phyloP scores from a whole-genome alignment of 2,888 invertebrate genomes.

The Leucophenga montana region DNA sequence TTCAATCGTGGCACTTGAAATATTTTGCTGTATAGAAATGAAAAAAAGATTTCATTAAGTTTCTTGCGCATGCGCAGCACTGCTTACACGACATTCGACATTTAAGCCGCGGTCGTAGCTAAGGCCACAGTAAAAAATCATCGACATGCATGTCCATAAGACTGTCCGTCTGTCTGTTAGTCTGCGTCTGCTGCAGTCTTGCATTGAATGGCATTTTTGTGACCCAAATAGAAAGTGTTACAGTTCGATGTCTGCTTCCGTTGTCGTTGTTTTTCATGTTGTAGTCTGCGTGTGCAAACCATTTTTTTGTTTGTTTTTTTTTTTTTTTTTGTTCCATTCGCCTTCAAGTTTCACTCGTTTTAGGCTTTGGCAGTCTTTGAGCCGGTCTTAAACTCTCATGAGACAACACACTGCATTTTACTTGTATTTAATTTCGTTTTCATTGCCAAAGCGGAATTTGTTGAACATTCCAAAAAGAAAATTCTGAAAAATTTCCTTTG shows the following conservation, averaged over 20 bases:
- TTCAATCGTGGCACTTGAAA: not conserved
- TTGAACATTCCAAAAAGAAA: not conserved
- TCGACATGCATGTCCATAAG: not conserved
- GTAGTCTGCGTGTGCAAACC: constrained; percentile 5
- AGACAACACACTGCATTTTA: too few species aligned
- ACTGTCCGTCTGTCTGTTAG: constrained; percentile 5
- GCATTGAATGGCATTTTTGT: constrained; percentile 37
- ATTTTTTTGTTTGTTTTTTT: not conserved
- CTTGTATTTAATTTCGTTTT: constrained; percentile 9
- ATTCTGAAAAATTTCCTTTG: constrained; percentile 3
- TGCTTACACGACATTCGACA: not conserved
- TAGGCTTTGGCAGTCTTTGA: too few species aligned
- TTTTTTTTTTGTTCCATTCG: not conserved
- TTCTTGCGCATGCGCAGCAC: not conserved
- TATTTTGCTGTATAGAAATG: not conserved
- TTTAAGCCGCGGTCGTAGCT: not conserved
- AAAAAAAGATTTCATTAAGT: constrained; percentile 3
- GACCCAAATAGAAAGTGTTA: constrained; percentile 66
- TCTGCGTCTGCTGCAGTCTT: constrained; percentile 25
- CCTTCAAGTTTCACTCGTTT: not conserved
- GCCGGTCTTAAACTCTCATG: too few species aligned
- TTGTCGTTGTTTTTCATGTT: constrained; percentile 30
- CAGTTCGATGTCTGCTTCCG: constrained; percentile 60
- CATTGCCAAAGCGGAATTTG: constrained; percentile 3
- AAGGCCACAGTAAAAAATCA: not conserved